These are phyloP conservation scores for Nyctalus aviator DNA, from an alignment of 2,797 vertebrate genomes.

Conservation along the genomic window DNA sequence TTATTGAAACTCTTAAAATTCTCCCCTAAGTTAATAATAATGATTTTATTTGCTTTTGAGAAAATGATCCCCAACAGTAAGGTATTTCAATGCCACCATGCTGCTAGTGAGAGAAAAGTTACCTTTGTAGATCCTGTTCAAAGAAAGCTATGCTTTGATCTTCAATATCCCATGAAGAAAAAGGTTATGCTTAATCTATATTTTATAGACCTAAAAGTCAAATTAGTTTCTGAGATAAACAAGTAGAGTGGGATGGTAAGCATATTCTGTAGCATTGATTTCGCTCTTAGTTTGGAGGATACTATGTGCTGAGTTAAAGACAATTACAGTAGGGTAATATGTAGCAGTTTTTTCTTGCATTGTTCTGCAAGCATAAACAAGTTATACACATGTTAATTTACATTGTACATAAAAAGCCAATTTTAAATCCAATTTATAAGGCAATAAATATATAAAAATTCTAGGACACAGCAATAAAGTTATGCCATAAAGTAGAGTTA, in stretches of 20 bases:
- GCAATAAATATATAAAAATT: slow-evolving; percentile 85
- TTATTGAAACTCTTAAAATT: slow-evolving; percentile 57
- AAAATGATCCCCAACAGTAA: slow-evolving; percentile 71
- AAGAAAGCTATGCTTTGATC: slow-evolving; percentile 79
- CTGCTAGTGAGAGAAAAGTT: slow-evolving; percentile 67
- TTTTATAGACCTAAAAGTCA: slow-evolving; percentile 83
- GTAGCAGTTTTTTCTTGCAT: slow-evolving; percentile 78
- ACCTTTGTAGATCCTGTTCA: slow-evolving; percentile 80
- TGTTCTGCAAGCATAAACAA: slow-evolving; percentile 85
- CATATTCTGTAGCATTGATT: slow-evolving; percentile 56
- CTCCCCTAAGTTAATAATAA: slow-evolving; percentile 68
- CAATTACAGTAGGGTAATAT: slow-evolving; percentile 83
- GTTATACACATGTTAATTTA: slow-evolving; percentile 86
- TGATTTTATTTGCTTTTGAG: slow-evolving; percentile 67
- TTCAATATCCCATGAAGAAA: slow-evolving; percentile 80
- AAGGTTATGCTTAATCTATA: slow-evolving; percentile 84
- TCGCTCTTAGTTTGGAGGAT: slow-evolving; percentile 49
- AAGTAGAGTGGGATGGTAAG: slow-evolving; percentile 73
- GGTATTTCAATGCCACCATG: slow-evolving; percentile 67
- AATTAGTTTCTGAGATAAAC: slow-evolving; percentile 78
- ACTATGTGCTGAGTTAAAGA: slow-evolving; percentile 80
- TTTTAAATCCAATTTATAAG: slow-evolving; percentile 85
- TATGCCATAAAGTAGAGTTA: slow-evolving; percentile 86
- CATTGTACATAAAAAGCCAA: slow-evolving; percentile 84
- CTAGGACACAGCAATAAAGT: slow-evolving; percentile 86